These are phyloP conservation scores for Erynnis tages DNA, from an alignment of 2,888 invertebrate genomes.

Conservation along the genomic window DNA sequence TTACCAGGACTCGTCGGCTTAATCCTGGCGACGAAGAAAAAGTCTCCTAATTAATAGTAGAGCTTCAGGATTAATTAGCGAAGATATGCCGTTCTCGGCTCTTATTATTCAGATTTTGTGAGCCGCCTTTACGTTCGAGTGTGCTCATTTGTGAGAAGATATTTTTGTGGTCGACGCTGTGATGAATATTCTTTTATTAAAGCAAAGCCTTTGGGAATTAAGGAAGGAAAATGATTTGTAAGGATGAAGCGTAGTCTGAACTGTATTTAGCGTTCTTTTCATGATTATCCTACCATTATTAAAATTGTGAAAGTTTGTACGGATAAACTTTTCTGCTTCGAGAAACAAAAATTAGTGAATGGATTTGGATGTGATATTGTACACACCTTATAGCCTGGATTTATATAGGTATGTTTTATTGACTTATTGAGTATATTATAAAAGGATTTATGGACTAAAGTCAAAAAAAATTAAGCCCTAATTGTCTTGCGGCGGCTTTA, in stretches of 20 bases:
- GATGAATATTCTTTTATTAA: slow-evolving; percentile 24
- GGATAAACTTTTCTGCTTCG: too few species aligned
- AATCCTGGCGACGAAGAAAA: slow-evolving; percentile 68
- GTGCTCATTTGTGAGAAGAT: slow-evolving; percentile 27
- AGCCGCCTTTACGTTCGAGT: slow-evolving; percentile 29
- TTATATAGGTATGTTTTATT: too few species aligned
- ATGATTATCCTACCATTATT: neutral
- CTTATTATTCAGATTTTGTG: slow-evolving; percentile 53
- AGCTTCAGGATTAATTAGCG: slow-evolving; percentile 69
- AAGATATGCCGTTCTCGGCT: slow-evolving; percentile 44
- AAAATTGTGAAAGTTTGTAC: too few species aligned
- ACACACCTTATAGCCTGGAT: too few species aligned
- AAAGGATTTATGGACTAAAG: too few species aligned
- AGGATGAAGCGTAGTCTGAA: neutral
- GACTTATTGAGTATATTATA: too few species aligned
- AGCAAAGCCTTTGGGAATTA: slow-evolving; percentile 17
- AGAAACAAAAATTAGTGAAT: too few species aligned
- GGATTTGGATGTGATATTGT: too few species aligned
- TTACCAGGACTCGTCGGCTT: slow-evolving; percentile 52
- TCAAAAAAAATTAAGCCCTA: too few species aligned
- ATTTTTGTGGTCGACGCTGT: slow-evolving; percentile 21
- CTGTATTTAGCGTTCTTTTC: neutral
- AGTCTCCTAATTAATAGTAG: slow-evolving; percentile 72
- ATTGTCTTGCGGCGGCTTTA: too few species aligned
- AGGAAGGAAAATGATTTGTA: slow-evolving; percentile 12